These are phyloP conservation scores for Campaea margaritaria DNA, from an alignment of 2,888 invertebrate genomes.

Conservation along the genomic window DNA sequence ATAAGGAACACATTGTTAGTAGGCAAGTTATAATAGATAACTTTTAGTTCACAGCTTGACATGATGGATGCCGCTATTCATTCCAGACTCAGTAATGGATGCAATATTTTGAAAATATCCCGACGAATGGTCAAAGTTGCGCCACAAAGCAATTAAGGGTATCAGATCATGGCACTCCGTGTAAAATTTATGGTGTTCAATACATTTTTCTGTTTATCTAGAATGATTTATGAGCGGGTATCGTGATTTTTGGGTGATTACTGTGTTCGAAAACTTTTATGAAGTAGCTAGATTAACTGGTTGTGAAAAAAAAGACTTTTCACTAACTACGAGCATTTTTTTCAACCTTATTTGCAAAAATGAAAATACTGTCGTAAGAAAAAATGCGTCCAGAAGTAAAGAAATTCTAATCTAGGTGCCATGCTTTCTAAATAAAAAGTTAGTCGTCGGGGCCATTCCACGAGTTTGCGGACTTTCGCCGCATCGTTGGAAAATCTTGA, in stretches of 20 bases:
- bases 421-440: slow-evolving; percentile 26
- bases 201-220: slow-evolving; percentile 37
- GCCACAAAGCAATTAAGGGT: slow-evolving; percentile 45
- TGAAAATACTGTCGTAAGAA: neutral
- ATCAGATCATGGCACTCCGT: slow-evolving; percentile 36
- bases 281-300: neutral
- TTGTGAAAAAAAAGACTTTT: no score
- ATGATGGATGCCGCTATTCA: slow-evolving; percentile 45
- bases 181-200: slow-evolving; percentile 38
- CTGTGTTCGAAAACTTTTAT: neutral
- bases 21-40: slow-evolving; percentile 9
- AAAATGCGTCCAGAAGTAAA: neutral
- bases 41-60: slow-evolving; percentile 42
- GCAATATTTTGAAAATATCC: slow-evolving; percentile 49
- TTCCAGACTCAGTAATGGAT: slow-evolving; percentile 46
- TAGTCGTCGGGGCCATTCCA: slow-evolving; percentile 19
- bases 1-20: neutral
- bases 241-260: neutral
- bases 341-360: neutral
- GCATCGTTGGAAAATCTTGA: slow-evolving; percentile 32
- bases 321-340: no score
- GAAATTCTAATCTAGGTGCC: slow-evolving; percentile 5
- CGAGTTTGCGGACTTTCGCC: slow-evolving; percentile 26
- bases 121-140: slow-evolving; percentile 48
- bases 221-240: slow-evolving; percentile 32